Evolutionary conservation across 1,140 invertebrate genomes (phyloP), one percentile per base, ranked within the genome.

Genomic region (Pinna nobilis): DNA sequence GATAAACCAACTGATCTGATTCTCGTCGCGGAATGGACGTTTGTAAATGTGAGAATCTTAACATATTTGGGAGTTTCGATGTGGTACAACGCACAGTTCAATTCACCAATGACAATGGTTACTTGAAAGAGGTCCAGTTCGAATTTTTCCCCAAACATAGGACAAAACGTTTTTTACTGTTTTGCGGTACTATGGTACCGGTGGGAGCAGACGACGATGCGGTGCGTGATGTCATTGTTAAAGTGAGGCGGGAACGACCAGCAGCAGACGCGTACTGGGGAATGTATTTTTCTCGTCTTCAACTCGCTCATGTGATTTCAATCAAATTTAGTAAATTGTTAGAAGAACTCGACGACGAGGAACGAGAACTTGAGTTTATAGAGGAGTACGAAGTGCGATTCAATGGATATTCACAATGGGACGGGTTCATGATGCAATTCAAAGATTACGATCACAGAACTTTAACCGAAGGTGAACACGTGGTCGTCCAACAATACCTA

Each of bases 11-110:
- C n/a, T n/a, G n/a, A n/a, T n/a, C n/a, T n/a, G n/a, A n/a, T n/a
- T n/a, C n/a, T n/a, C n/a, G n/a, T n/a, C n/a, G n/a, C n/a, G n/a
- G n/a, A n/a, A 63, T 63, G 59, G 44, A 35, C 37, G 59, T 63
- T 23, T 63, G 59, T 63, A 32, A 63, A 18, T 63, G 59, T 63
- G 59, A 63, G 39, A 63, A 63, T 25, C 23, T 63, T 33, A 41
- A 11, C 1, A 30, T 37, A 25, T 35, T 39, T 39, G 32, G 33
- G 13, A 37, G 35, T 20, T 44, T 63, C 6, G 59, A 63, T 44
- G 59, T 63, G 3, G 23, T 63, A 25, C 59, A 63, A 15, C 18
- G 39, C 13, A 37, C 59, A 13, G 15, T 18, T 9, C 59, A 33
- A 5, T 63, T 63, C 59, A 15, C 33, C 20, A 41, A 32, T 13